Percentiles rank a stretch among this genome's conserved stretches.
phyloP scores from a whole-genome alignment of 2,888 invertebrate species.

The Timandra comae region DNA sequence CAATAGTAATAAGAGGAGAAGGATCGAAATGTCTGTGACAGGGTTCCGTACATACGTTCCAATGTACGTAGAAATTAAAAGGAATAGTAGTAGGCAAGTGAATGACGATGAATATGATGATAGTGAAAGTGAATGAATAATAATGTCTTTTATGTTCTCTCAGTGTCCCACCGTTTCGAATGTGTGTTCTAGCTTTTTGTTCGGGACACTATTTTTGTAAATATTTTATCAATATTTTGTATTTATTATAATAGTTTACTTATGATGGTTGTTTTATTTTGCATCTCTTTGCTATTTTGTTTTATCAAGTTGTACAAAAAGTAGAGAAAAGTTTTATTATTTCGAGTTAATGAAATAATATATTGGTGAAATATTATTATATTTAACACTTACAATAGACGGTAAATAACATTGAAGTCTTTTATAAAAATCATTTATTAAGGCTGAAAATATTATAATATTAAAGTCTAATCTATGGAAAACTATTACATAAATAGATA shows the following conservation, averaged over 20 bases:
- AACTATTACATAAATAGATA: too few relatives aligned
- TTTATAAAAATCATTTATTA: too few relatives aligned
- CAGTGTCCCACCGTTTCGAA: constrained; percentile 29
- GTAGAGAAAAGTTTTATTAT: too few relatives aligned
- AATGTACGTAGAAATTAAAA: constrained; percentile 58
- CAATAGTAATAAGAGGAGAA: constrained; percentile 41
- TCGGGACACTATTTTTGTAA: constrained; percentile 31
- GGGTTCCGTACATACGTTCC: constrained; percentile 43
- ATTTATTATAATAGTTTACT: too few relatives aligned
- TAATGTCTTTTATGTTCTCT: constrained; percentile 10
- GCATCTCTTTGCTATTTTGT: neutral
- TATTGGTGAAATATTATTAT: too few relatives aligned
- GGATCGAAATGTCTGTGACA: constrained; percentile 44
- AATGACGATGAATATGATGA: constrained; percentile 8
- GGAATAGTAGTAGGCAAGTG: constrained; percentile 37
- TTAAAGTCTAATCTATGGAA: too few relatives aligned
- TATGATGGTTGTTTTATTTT: neutral
- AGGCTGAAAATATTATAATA: too few relatives aligned
- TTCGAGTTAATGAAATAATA: too few relatives aligned
- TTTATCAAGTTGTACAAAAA: too few relatives aligned
- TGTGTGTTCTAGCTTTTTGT: constrained; percentile 21
- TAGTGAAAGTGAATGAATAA: neutral
- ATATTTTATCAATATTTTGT: constrained; percentile 21
- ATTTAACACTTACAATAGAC: too few relatives aligned
- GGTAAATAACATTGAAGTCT: too few relatives aligned